Percentiles rank a stretch among this genome's conserved stretches.
These are phyloP conservation scores for Ranitomeya imitator DNA, from an alignment of 2,113 vertebrate species.

Conservation along the genomic window DNA sequence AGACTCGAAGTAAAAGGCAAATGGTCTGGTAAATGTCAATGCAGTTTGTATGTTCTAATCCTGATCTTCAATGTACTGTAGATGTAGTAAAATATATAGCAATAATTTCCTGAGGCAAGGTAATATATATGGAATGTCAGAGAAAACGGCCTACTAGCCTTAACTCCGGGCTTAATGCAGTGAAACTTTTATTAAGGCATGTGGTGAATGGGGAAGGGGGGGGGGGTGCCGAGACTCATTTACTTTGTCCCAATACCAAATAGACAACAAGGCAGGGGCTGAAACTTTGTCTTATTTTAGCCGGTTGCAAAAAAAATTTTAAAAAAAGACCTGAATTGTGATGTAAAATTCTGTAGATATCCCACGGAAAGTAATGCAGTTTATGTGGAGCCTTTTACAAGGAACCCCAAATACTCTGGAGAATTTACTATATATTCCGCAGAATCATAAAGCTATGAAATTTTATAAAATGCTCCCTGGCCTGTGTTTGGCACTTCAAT, in stretches of 20 bases:
- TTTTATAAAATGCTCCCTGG: slow-evolving; percentile 25
- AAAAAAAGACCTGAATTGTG: background rate
- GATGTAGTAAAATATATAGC: slow-evolving; percentile 84
- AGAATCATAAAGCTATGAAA: slow-evolving; percentile 41
- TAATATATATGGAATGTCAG: slow-evolving; percentile 85
- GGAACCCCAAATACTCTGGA: background rate
- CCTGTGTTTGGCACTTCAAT: slow-evolving; percentile 26
- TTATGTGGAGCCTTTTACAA: slow-evolving; percentile 25
- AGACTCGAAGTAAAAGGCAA: slow-evolving; percentile 71
- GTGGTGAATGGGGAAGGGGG: slow-evolving; percentile 81
- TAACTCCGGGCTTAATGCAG: slow-evolving; percentile 82
- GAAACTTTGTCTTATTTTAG: slow-evolving; percentile 66
- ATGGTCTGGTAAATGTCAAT: slow-evolving; percentile 81
- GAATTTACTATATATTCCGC: slow-evolving; percentile 15
- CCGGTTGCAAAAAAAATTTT: background rate
- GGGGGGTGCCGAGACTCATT: slow-evolving; percentile 81
- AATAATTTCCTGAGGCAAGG: slow-evolving; percentile 84
- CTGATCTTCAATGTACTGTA: slow-evolving; percentile 78
- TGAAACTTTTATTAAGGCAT: slow-evolving; percentile 86
- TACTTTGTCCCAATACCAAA: slow-evolving; percentile 76
- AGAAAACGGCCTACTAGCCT: slow-evolving; percentile 77
- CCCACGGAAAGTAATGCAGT: background rate
- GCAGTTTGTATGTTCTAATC: slow-evolving; percentile 82
- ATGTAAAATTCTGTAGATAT: slow-evolving; percentile 3
- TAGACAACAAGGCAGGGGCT: slow-evolving; percentile 76